Percentiles rank a stretch among this genome's conserved stretches.
phyloP scores from a whole-genome alignment of 2,888 invertebrate species.

The Hipparchia sbordonii region DNA sequence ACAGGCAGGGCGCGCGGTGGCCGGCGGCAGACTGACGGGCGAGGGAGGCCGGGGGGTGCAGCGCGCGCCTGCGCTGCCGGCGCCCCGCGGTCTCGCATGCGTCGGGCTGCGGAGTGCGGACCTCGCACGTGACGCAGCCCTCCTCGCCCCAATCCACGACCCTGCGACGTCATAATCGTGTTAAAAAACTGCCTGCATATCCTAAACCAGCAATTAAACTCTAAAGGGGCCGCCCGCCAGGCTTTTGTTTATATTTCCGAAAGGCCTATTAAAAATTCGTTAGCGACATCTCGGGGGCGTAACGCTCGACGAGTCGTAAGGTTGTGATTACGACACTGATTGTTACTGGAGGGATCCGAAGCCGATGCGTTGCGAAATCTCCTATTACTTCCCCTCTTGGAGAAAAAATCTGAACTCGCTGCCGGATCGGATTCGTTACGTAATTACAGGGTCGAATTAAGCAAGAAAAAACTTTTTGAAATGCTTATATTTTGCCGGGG shows the following conservation, averaged over 20 bases:
- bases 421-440: slow-evolving; percentile 63
- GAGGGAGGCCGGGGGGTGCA: slow-evolving; percentile 79
- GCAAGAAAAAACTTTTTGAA: slow-evolving; percentile 17
- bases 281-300: slow-evolving; percentile 63
- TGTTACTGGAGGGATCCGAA: slow-evolving; percentile 55
- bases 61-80: slow-evolving; percentile 60
- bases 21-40: slow-evolving; percentile 79
- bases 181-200: slow-evolving; percentile 80
- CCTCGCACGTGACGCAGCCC: slow-evolving; percentile 82
- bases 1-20: slow-evolving; percentile 80
- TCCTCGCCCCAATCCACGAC: slow-evolving; percentile 72
- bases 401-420: slow-evolving; percentile 58
- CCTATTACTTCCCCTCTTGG: slow-evolving; percentile 59
- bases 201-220: slow-evolving; percentile 78
- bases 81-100: slow-evolving; percentile 82
- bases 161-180: slow-evolving; percentile 79
- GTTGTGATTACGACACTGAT: slow-evolving; percentile 68
- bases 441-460: slow-evolving; percentile 55
- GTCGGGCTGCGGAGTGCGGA: slow-evolving; percentile 82
- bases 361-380: slow-evolving; percentile 56
- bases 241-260: slow-evolving; percentile 43
- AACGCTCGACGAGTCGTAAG: slow-evolving; percentile 68
- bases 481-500: slow-evolving; percentile 9
- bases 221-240: slow-evolving; percentile 59
- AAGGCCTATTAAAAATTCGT: slow-evolving; percentile 66